Evolutionary conservation across 2,113 vertebrate genomes (phyloP).

Genomic region (Pomatorhinus ruficollis): DNA sequence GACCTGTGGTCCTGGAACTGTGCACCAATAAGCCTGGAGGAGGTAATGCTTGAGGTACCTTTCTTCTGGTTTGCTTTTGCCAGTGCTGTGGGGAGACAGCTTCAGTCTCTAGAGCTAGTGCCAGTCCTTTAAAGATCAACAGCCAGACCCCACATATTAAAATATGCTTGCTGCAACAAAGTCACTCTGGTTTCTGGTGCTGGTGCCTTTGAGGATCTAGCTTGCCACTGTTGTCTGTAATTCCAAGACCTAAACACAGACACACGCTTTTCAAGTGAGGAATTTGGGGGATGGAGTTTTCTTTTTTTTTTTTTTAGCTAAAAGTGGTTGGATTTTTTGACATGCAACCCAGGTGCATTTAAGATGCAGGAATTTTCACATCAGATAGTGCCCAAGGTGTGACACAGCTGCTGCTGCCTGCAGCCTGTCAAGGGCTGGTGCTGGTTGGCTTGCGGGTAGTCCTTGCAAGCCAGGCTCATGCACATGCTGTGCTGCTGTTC

Average conservation of each 20-base stretch:
- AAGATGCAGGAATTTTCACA: neutral
- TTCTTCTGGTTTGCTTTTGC: neutral
- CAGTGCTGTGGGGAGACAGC: neutral
- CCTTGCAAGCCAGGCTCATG: neutral
- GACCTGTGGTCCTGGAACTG: neutral
- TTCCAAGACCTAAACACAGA: neutral
- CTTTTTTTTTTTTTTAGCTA: neutral
- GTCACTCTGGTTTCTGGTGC: neutral
- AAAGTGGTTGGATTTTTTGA: neutral
- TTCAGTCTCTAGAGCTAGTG: neutral
- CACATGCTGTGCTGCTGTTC: neutral
- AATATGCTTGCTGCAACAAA: neutral
- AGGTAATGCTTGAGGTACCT: neutral
- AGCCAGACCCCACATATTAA: neutral
- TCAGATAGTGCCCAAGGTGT: no score
- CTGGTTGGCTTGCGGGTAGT: neutral
- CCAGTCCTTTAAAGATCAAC: neutral
- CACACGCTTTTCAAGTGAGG: neutral
- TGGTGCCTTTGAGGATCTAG: neutral
- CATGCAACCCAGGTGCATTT: neutral
- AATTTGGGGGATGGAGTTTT: neutral
- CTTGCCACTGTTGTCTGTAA: neutral
- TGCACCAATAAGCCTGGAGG: neutral
- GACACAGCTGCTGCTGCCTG: neutral
- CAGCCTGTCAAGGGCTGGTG: neutral